These are phyloP conservation scores for Oncorhynchus clarkii DNA, from an alignment of 2,113 vertebrate species.

Conservation along the genomic window DNA sequence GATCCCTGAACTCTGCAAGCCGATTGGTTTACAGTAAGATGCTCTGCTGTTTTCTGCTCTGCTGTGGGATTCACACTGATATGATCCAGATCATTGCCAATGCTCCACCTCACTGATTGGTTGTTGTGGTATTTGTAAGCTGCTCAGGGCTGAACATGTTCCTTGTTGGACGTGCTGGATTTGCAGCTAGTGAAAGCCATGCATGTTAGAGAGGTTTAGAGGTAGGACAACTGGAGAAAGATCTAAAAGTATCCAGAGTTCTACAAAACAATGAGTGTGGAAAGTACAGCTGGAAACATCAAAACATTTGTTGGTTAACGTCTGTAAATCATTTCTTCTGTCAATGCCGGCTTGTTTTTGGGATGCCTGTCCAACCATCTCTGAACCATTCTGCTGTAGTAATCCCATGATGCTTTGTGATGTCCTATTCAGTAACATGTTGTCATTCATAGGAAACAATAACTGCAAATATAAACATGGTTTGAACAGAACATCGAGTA, in stretches of 20 bases:
- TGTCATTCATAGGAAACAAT: conserved; percentile 76
- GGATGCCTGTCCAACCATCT: background rate
- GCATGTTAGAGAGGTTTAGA: background rate
- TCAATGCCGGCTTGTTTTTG: background rate
- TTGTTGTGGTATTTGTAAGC: background rate
- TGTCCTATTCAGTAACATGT: conserved; percentile 73
- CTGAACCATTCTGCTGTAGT: background rate
- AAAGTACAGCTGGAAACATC: background rate
- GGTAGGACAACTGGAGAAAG: background rate
- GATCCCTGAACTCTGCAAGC: conserved; percentile 6
- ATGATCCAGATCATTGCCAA: background rate
- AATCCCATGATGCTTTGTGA: conserved; percentile 20
- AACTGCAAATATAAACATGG: conserved; percentile 81
- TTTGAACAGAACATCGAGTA: conserved; percentile 57
- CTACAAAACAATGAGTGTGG: background rate
- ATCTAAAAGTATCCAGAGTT: background rate
- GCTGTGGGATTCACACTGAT: background rate
- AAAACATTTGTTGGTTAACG: background rate
- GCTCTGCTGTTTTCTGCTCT: no score
- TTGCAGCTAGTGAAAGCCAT: background rate
- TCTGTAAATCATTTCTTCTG: background rate
- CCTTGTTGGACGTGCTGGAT: background rate
- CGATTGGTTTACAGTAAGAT: conserved; percentile 24
- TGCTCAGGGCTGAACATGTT: background rate
- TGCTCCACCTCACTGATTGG: background rate